phyloP scores from a whole-genome alignment of 2,888 invertebrate genomes.

The Dasypogon diadema region DNA sequence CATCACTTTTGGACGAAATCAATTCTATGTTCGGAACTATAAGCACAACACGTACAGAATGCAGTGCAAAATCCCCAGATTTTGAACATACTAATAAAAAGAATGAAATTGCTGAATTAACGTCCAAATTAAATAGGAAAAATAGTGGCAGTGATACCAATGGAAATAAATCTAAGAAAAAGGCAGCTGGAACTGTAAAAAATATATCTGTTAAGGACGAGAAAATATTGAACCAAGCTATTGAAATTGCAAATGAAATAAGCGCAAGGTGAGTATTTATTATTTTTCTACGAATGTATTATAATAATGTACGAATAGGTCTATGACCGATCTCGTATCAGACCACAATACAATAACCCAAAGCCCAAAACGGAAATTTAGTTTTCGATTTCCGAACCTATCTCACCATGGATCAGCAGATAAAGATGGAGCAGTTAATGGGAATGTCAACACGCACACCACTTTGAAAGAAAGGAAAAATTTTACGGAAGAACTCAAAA shows the following conservation, averaged over 20 bases:
- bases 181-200: slow-evolving; percentile 76
- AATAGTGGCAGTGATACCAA: slow-evolving; percentile 61
- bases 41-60: slow-evolving; percentile 60
- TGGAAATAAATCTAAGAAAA: slow-evolving; percentile 62
- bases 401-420: slow-evolving; percentile 62
- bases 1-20: slow-evolving; percentile 91
- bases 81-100: slow-evolving; percentile 75
- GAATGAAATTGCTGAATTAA: slow-evolving; percentile 78
- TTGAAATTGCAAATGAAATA: slow-evolving; percentile 92
- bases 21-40: slow-evolving; percentile 85
- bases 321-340: slow-evolving; percentile 74
- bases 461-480: slow-evolving; percentile 74
- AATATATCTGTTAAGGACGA: slow-evolving; percentile 94
- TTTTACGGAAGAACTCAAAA: slow-evolving; percentile 89
- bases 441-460: slow-evolving; percentile 61
- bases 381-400: slow-evolving; percentile 77
- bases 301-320: too few species aligned
- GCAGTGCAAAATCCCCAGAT: slow-evolving; percentile 67
- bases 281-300: not conserved
- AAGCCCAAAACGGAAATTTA: slow-evolving; percentile 81
- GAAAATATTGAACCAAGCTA: slow-evolving; percentile 90
- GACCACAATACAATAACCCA: slow-evolving; percentile 73
- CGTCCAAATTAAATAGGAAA: slow-evolving; percentile 67
- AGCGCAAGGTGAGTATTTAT: slow-evolving; percentile 74
- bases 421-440: slow-evolving; percentile 57